These are phyloP conservation scores for Eueides isabella DNA, from an alignment of 1,140 invertebrate species.

Conservation along the genomic window DNA sequence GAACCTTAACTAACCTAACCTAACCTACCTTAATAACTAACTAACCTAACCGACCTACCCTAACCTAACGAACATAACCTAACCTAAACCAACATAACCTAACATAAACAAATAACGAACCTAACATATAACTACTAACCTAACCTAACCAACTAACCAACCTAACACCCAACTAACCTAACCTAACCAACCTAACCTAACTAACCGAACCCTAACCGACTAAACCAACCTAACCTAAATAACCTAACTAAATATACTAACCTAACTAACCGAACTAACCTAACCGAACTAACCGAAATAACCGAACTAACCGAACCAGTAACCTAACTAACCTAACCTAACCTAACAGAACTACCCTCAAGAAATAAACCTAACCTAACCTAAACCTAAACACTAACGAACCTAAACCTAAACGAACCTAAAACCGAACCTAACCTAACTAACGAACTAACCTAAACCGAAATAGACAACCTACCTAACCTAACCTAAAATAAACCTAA, in stretches of 20 bases:
- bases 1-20: slow-evolving; percentile 22
- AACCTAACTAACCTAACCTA: slow-evolving; percentile 25
- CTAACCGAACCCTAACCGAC: slow-evolving; percentile 21
- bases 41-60: slow-evolving; percentile 25
- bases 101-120: slow-evolving; percentile 24
- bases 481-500: slow-evolving; percentile 16
- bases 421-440: slow-evolving; percentile 26
- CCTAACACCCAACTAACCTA: slow-evolving; percentile 7
- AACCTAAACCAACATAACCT: slow-evolving; percentile 26
- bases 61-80: too few species aligned
- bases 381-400: slow-evolving; percentile 15
- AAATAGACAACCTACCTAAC: slow-evolving; percentile 19
- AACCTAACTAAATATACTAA: slow-evolving; percentile 26
- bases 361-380: slow-evolving; percentile 25
- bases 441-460: slow-evolving; percentile 17
- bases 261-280: slow-evolving; percentile 21
- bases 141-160: slow-evolving; percentile 21
- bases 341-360: too few species aligned
- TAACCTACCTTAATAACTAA: slow-evolving; percentile 23
- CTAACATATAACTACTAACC: slow-evolving; percentile 26
- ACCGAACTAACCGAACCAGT: slow-evolving; percentile 17
- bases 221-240: slow-evolving; percentile 20
- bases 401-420: slow-evolving; percentile 22
- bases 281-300: slow-evolving; percentile 18
- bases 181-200: slow-evolving; percentile 22